phyloP scores from a whole-genome alignment of 1,140 invertebrate genomes.

The Harlomillsia oculata region DNA sequence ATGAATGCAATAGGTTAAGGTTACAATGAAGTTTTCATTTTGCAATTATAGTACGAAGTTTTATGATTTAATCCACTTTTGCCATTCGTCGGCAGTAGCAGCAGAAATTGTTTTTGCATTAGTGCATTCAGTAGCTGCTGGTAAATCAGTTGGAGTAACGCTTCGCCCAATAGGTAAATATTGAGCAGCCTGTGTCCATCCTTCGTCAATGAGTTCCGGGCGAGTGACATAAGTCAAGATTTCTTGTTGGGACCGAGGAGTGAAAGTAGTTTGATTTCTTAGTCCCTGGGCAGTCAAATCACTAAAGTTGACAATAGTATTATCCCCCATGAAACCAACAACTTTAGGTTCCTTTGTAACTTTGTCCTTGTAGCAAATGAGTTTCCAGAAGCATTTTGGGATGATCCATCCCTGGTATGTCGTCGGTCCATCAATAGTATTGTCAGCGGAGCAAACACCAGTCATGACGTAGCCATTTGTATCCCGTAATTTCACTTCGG shows the following conservation, averaged over 20 bases:
- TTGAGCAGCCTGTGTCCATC: background rate
- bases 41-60: too few species aligned
- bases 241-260: conserved; percentile 1
- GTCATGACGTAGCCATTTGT: background rate
- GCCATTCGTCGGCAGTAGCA: background rate
- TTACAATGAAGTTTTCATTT: too few species aligned
- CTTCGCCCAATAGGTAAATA: background rate
- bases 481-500: background rate
- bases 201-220: background rate
- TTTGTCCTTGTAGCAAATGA: conserved; percentile 8
- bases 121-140: background rate
- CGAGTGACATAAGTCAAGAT: background rate
- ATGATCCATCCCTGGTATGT: conserved; percentile 2
- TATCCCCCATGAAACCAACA: conserved; percentile 9
- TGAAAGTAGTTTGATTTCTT: background rate
- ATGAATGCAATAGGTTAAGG: too few species aligned
- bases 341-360: background rate
- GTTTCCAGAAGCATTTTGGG: conserved; percentile 8
- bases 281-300: background rate
- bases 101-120: background rate
- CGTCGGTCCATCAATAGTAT: background rate
- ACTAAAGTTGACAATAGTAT: conserved; percentile 2
- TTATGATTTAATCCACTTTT: background rate
- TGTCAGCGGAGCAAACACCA: conserved; percentile 6
- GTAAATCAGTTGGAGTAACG: background rate